Conservation (phyloP, 2,888 invertebrate genomes). For the Tipula vernalis region DNA sequence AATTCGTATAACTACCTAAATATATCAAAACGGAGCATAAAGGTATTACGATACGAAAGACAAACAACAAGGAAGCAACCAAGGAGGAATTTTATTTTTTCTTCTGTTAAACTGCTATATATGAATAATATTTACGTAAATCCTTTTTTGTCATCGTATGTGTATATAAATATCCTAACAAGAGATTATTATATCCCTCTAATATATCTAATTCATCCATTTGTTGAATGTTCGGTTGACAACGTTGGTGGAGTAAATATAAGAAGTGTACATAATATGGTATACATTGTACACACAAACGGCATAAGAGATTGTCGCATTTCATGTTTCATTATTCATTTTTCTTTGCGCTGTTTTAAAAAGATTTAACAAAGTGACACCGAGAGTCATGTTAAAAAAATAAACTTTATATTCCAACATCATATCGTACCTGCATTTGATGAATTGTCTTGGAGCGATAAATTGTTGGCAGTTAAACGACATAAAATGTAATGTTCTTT, state of each 20-base stretch:
- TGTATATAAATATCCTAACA: background rate
- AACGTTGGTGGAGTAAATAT: background rate
- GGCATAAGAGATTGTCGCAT: background rate
- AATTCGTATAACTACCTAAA: background rate
- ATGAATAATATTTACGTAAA: background rate
- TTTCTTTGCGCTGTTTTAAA: background rate
- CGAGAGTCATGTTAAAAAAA: background rate
- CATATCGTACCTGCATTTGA: background rate
- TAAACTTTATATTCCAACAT: background rate
- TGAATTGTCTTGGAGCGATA: background rate
- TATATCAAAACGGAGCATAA: background rate
- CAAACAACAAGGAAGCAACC: background rate
- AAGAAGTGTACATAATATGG: background rate
- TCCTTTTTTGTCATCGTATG: background rate
- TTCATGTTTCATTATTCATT: background rate
- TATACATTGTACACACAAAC: too few relatives aligned
- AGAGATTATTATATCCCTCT: background rate
- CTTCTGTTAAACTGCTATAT: background rate
- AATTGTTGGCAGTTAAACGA: background rate
- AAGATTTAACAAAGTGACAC: constrained; percentile 4
- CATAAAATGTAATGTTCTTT: background rate
- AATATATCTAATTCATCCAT: background rate
- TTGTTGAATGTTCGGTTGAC: background rate
- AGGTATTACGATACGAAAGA: background rate
- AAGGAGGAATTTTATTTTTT: background rate